Conservation (phyloP, 2,888 invertebrate genomes). For the Archips xylosteana region DNA sequence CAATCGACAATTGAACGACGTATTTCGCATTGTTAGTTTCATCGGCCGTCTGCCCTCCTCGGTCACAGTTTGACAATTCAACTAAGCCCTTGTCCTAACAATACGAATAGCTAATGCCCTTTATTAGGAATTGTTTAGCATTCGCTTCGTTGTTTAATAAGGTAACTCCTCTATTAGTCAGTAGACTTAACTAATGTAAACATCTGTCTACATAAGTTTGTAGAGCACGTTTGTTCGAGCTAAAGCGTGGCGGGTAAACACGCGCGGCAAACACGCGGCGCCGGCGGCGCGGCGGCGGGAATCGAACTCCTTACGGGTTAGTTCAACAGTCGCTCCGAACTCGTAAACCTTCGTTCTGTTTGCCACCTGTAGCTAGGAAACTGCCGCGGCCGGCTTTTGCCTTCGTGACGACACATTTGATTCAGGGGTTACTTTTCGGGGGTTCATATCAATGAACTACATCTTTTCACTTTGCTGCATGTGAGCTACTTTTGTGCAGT, state of each 20-base stretch:
- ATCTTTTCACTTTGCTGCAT: too few species aligned
- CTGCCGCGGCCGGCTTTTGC: neutral
- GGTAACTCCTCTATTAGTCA: constrained; percentile 32
- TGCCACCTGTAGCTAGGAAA: neutral
- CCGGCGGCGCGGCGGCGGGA: neutral
- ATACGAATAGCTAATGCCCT: neutral
- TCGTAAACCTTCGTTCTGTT: constrained; percentile 4
- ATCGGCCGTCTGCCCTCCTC: neutral
- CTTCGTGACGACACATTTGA: too few species aligned
- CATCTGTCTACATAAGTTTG: constrained; percentile 27
- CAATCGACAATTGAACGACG: neutral
- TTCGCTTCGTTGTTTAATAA: constrained; percentile 5
- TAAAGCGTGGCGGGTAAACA: constrained; percentile 14
- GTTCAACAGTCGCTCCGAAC: constrained; percentile 11
- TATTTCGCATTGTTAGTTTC: neutral
- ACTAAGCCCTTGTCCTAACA: neutral
- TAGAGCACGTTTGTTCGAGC: constrained; percentile 12
- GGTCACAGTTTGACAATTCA: neutral
- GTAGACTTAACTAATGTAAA: constrained; percentile 11
- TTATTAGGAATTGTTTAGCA: neutral
- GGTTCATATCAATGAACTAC: too few species aligned
- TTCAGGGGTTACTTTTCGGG: too few species aligned
- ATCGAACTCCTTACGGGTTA: constrained; percentile 15
- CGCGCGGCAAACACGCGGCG: constrained; percentile 19
- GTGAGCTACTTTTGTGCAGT: too few species aligned